Base-by-base conservation (phyloP, 2,888 invertebrate genomes). In the Agonopterix heracliana region DNA sequence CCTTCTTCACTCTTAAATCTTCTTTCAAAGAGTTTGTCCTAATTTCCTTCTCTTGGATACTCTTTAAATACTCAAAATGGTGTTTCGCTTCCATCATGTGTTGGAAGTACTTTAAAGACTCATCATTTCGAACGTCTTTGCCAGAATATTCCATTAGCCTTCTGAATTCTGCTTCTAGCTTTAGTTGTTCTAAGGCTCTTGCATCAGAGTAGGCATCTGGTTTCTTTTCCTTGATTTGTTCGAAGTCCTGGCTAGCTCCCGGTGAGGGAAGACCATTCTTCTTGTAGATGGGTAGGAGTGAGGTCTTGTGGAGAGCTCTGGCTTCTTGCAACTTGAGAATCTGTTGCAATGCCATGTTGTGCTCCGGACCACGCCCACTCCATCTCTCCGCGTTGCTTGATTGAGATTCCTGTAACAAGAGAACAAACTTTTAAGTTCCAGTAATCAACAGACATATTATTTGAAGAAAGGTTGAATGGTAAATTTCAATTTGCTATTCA, bases 291-390 rank as follows among this genome's bases (percentile, higher is more conserved):
- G 86, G 83, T 44, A 91, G 64, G 76, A 89, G 71, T 74, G 90
- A 79, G 75, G 90, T 82, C 89, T 92, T 85, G 74, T 87, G 84
- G 10, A 85, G 72, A 63, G 95, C 94, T 78, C 96, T 92, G 54
- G 96, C 97, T 89, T 96, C 96, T 70, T 95, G 95, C 69, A 96
- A 95, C 67, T 96, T 92, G 67, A 97, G 92, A 80, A 97, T 97
- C 87, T 97, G 96, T 80, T 96, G 96, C 61, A 97, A 90, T 63
- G 97, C 96, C 86, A 96, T 91, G 74, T 94, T 95, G 89, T 97
- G 96, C 86, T 97, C 97, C 78, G 96, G 95, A 65, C 94, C 94
- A 76, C 95, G 94, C 74, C 96, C 93, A 70, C 93, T 93, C 96
- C 97, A 97, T 90, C 94, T 92, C 90, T 96, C 96, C 82, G 96